phyloP scores from a whole-genome alignment of 2,888 invertebrate genomes.

The Orthosia incerta region DNA sequence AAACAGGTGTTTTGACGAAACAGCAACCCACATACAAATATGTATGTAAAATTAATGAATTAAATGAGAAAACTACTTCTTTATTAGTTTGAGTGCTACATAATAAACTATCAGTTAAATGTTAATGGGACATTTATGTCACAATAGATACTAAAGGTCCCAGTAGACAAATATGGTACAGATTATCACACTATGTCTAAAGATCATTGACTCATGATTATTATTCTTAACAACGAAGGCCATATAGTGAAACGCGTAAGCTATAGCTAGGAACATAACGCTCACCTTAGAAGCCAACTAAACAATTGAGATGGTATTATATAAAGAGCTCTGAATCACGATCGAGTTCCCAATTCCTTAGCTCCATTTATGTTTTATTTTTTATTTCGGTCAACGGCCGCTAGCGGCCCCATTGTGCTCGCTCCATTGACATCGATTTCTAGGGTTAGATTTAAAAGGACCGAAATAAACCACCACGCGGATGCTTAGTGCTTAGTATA shows the following conservation, averaged over 20 bases:
- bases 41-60: not conserved
- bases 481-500: constrained; percentile 43
- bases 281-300: constrained; percentile 40
- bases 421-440: constrained; percentile 86
- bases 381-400: constrained; percentile 89
- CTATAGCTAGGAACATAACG: constrained; percentile 28
- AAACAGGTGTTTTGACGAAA: not conserved
- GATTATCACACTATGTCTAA: constrained; percentile 55
- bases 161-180: constrained; percentile 51
- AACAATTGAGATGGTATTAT: constrained; percentile 50
- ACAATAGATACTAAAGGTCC: constrained; percentile 54
- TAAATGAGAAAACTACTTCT: constrained; percentile 13
- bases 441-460: constrained; percentile 82
- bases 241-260: constrained; percentile 40
- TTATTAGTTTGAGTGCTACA: constrained; percentile 18
- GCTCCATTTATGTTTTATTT: constrained; percentile 81
- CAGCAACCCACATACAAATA: not conserved
- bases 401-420: constrained; percentile 79
- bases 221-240: constrained; percentile 51
- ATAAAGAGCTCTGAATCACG: constrained; percentile 76
- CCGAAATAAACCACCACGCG: constrained; percentile 57
- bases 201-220: constrained; percentile 65
- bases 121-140: constrained; percentile 46
- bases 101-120: constrained; percentile 41
- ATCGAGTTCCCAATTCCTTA: constrained; percentile 82